These are phyloP conservation scores for Agapetus fuscipes DNA, from an alignment of 2,888 invertebrate species.

Conservation along the genomic window DNA sequence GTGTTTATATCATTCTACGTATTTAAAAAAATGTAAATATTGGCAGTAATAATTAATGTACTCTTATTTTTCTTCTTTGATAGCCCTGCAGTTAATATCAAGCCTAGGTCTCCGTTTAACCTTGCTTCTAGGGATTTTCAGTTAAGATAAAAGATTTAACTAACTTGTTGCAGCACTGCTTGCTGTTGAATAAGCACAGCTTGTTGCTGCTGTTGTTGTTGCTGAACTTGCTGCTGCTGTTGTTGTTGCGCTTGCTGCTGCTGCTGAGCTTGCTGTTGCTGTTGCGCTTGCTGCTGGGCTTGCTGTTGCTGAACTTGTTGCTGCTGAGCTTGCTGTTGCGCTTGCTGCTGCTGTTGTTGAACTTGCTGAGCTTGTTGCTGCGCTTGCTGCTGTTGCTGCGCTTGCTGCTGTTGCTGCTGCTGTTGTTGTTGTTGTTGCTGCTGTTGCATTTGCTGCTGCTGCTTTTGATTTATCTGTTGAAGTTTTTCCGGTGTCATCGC, in stretches of 20 bases:
- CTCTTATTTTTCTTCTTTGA: too few species aligned
- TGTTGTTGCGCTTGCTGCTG: constrained; percentile 40
- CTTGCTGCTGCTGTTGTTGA: constrained; percentile 17
- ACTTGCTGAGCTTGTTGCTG: constrained; percentile 27
- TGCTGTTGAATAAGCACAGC: constrained; percentile 26
- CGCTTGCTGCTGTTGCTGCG: constrained; percentile 29
- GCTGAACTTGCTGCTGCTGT: constrained; percentile 32
- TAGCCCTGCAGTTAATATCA: too few species aligned
- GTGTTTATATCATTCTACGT: too few species aligned
- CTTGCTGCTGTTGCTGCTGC: constrained; percentile 25
- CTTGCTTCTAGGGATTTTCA: too few species aligned
- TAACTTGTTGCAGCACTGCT: constrained; percentile 26
- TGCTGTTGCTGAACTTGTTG: constrained; percentile 30
- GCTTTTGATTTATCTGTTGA: constrained; percentile 30
- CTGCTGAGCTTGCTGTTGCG: constrained; percentile 22
- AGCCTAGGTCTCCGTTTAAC: too few species aligned
- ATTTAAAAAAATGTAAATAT: too few species aligned
- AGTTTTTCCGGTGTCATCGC: constrained; percentile 47
- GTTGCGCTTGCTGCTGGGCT: constrained; percentile 41
- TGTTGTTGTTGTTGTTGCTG: constrained; percentile 27
- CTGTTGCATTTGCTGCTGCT: constrained; percentile 35
- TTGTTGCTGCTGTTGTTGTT: constrained; percentile 26
- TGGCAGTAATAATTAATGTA: too few species aligned
- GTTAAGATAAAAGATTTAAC: too few species aligned
- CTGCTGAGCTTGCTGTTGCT: constrained; percentile 38